Evolutionary conservation across 2,888 invertebrate species (phyloP), one percentile per base, ranked within the genome.

Genomic region (Cryptus viduatorius): DNA sequence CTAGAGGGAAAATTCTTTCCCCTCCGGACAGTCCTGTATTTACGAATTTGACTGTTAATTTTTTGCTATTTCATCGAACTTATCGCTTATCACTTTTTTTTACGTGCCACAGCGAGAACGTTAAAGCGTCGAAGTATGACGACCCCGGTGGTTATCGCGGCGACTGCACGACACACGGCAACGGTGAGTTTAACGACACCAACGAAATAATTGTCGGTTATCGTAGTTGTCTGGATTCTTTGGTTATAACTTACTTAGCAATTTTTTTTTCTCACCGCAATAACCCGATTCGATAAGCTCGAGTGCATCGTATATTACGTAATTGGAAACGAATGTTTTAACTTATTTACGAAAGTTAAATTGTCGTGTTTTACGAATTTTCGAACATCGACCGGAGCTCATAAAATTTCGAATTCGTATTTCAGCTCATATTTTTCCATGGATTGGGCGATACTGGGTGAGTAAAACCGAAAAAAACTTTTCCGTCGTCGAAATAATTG

Each of bases 391-490:
- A 31, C 14, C 31, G 61, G 29, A 7, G 24, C 19, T 42, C 14
- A 29, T 64, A 31, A 75, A 37, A 10, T 31, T 48, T 44, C 3
- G 8, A 64, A 79, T 46, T 61, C 83, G 87, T 46, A 44, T 97
- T 97, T 87, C 95, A 98, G 98, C 95, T 99, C 85, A 98, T 99
- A 93, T 99, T 99, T 94, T 96, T 99, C 90, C 99, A 99, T 95
- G 99, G 99, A 87, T 95, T 99, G 86, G 99, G 98, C 79, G 98
- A 99, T 93, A 98, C 98, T 75, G 99, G 98, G 98, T 98, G 94
- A 96, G 96, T 95, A 83, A 68, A 5, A 75, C 8, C 44, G 44
- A 44, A 48, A 12, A 48, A 37, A 37, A 37, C 0, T 5, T 7
- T 4, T 48, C 24, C 3, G 8, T 24, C 19, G 12, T 10, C 19